phyloP scores from a whole-genome alignment of 2,113 vertebrate genomes.

The Penelope pileata region DNA sequence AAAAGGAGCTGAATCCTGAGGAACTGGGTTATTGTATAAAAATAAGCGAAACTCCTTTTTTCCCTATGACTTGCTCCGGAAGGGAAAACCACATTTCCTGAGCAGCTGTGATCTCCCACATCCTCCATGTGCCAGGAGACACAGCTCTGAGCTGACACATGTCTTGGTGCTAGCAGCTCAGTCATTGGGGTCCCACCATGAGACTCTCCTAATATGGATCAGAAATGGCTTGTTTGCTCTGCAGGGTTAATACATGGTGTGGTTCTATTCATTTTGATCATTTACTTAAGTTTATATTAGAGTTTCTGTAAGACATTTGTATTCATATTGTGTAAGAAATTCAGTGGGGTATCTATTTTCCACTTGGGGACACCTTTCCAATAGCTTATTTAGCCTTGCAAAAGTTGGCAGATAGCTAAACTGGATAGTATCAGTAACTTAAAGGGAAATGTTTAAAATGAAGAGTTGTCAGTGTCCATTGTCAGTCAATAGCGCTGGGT shows the following conservation, averaged over 20 bases:
- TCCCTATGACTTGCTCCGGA: not conserved
- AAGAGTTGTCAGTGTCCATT: not conserved
- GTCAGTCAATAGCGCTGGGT: not conserved
- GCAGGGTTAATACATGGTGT: not conserved
- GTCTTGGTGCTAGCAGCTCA: not conserved
- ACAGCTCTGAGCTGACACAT: not conserved
- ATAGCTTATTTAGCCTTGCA: not conserved
- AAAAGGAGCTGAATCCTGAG: not conserved
- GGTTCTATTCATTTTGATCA: not conserved
- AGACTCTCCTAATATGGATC: not conserved
- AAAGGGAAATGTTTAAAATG: not conserved
- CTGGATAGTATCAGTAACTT: not conserved
- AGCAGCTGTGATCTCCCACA: constrained; percentile 1
- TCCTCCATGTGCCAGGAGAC: not conserved
- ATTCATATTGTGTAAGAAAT: not conserved
- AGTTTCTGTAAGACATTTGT: not conserved
- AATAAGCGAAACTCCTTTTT: not conserved
- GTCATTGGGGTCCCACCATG: not conserved
- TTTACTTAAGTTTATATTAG: not conserved
- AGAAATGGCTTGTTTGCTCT: not conserved
- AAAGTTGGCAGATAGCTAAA: not conserved
- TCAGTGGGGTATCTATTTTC: not conserved
- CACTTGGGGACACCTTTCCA: not conserved
- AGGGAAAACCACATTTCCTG: constrained; percentile 16
- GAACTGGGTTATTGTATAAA: constrained; percentile 10